Evolutionary conservation across 1,140 invertebrate species (phyloP), one percentile per base, ranked within the genome.

Genomic region (Tetramorium alpestre): DNA sequence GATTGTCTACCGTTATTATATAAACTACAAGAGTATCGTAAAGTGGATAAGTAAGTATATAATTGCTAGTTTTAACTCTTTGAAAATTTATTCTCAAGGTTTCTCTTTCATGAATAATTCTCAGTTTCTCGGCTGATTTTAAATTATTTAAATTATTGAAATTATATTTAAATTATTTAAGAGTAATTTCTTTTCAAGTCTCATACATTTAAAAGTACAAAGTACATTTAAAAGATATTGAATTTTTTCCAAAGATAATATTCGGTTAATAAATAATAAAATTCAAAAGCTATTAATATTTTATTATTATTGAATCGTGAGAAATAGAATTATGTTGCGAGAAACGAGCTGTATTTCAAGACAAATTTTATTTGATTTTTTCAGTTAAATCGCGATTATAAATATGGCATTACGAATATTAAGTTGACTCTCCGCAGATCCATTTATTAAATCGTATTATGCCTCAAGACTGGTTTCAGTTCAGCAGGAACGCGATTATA

Each of bases 101-200:
- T 67, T 67, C n/a, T 67, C 38, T 33, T 33, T 44, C 28, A 33
- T 33, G 6, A 67, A 8, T 33, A 44, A 44, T 65, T 67, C 22
- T 44, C 10, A 2, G 4, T 67, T 67, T 44, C n/a, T 41, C 1
- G 5, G 8, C 13, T 18, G 10, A 13, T 13, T 67, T 41, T 44
- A 44, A 67, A 67, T 11, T 67, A 41, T 41, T 67, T 5, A 22
- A 65, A 65, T 65, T 67, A 41, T 67, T 67, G 0, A 18, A 67
- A 67, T 8, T n/a, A 67, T 65, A 41, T 65, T 65, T 0, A 16
- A 65, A 65, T 7, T n/a, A 65, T 65, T 41, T 65, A 65, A 65
- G 11, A 44, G 4, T 5, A 38, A 65, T 22, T 44, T 67, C 10
- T 44, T 67, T 0, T 44, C 38, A 22, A 67, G 7, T 11, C 8